Evolutionary conservation across 2,888 invertebrate species (phyloP).

Genomic region (Petrolisthes cinctipes): DNA sequence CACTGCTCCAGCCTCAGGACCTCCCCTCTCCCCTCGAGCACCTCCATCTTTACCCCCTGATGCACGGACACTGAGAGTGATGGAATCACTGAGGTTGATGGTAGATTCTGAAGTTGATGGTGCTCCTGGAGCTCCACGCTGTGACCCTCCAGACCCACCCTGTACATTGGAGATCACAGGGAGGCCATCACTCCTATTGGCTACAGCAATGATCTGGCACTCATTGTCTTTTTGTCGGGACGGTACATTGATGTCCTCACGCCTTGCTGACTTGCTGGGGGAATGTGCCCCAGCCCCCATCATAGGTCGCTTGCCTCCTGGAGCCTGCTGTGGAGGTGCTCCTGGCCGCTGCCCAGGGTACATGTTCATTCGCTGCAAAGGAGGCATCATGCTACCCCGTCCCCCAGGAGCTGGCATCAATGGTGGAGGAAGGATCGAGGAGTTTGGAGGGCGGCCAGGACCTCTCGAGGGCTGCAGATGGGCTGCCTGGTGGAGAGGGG

Average conservation of each 20-base stretch:
- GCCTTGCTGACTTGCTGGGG: constrained; percentile 70
- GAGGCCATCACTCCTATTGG: constrained; percentile 77
- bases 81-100: constrained; percentile 80
- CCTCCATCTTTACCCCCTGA: constrained; percentile 37
- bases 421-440: constrained; percentile 61
- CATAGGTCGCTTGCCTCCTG: constrained; percentile 47
- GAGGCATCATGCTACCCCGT: constrained; percentile 64
- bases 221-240: constrained; percentile 81
- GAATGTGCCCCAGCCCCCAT: constrained; percentile 55
- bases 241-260: constrained; percentile 78
- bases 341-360: constrained; percentile 71
- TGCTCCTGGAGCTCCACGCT: constrained; percentile 55
- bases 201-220: constrained; percentile 82
- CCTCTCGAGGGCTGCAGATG: constrained; percentile 54
- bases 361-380: constrained; percentile 71
- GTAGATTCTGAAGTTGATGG: constrained; percentile 71
- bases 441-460: constrained; percentile 60
- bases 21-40: constrained; percentile 46
- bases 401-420: constrained; percentile 64
- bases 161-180: constrained; percentile 83
- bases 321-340: constrained; percentile 69
- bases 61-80: constrained; percentile 75
- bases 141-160: constrained; percentile 70
- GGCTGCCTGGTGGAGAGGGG: constrained; percentile 59
- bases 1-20: constrained; percentile 80